Conservation (phyloP, 2,113 vertebrate species). For the Gnathonemus echidnorhynchus region DNA sequence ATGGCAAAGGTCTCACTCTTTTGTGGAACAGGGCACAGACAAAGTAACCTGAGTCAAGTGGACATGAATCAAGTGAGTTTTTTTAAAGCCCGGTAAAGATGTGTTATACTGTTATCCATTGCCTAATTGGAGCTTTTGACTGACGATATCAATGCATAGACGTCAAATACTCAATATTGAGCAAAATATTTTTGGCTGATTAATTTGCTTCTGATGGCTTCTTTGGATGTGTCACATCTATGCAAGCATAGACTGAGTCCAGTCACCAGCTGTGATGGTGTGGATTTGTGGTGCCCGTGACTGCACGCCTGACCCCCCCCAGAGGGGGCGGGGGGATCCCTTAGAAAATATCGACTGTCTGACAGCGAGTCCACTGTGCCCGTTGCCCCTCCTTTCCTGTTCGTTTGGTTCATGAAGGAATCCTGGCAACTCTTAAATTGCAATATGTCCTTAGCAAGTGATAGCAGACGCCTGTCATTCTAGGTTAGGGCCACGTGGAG, state of each 20-base stretch:
- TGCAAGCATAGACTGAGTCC: slow-evolving; percentile 56
- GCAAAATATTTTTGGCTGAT: slow-evolving; percentile 62
- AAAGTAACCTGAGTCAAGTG: neutral
- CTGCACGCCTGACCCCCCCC: slow-evolving; percentile 45
- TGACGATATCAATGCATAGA: neutral
- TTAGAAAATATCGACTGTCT: slow-evolving; percentile 62
- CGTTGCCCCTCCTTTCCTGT: neutral
- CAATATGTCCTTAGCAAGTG: neutral
- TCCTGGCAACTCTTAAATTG: neutral
- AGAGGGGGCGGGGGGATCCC: slow-evolving; percentile 40
- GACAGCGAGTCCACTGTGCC: slow-evolving; percentile 37
- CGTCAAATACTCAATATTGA: slow-evolving; percentile 54
- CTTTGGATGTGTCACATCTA: slow-evolving; percentile 66
- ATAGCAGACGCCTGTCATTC: neutral
- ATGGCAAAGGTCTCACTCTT: neutral
- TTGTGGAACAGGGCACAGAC: neutral
- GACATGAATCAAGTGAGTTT: neutral
- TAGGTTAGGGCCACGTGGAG: neutral
- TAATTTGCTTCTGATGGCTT: slow-evolving; percentile 56
- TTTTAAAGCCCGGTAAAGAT: neutral
- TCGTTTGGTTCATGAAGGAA: neutral
- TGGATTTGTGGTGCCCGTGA: slow-evolving; percentile 40
- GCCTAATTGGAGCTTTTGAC: slow-evolving; percentile 36
- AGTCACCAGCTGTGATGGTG: slow-evolving; percentile 58
- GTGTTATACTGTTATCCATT: neutral